Evolutionary conservation across 2,797 vertebrate genomes (phyloP).

Genomic region (Myotis daubentonii): DNA sequence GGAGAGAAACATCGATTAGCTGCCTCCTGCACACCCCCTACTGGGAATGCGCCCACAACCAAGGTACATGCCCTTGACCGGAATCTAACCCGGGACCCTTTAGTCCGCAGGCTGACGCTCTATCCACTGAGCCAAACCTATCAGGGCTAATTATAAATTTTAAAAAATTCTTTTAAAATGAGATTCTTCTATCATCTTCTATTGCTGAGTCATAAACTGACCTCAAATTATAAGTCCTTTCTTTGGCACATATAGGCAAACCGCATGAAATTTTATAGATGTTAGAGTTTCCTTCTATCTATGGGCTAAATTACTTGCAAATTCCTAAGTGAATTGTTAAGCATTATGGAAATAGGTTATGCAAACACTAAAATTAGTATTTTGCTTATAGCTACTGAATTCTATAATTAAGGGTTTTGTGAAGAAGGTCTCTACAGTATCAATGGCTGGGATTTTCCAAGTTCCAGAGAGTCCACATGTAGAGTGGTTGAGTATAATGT

Average conservation of each 20-base stretch:
- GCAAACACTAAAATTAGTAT: background rate
- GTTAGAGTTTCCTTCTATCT: background rate
- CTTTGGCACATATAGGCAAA: background rate
- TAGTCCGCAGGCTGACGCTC: too few relatives aligned
- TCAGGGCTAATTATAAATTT: background rate
- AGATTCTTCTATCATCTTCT: background rate
- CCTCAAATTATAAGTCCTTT: background rate
- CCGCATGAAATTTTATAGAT: background rate
- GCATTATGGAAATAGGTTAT: background rate
- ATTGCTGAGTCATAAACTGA: background rate
- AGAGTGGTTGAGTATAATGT: background rate
- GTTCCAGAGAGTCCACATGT: background rate
- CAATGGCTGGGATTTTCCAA: background rate
- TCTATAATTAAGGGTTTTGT: background rate
- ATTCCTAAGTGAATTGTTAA: background rate
- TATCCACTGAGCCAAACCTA: too few relatives aligned
- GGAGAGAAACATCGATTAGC: too few relatives aligned
- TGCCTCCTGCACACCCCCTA: too few relatives aligned
- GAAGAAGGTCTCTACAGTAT: background rate
- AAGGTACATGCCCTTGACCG: too few relatives aligned
- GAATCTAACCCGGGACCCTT: too few relatives aligned
- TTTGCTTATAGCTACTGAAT: background rate
- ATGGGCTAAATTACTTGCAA: background rate
- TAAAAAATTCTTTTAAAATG: background rate
- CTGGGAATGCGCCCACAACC: too few relatives aligned